Conservation (phyloP, 2,797 vertebrate genomes). For the Poecilia velifera region DNA sequence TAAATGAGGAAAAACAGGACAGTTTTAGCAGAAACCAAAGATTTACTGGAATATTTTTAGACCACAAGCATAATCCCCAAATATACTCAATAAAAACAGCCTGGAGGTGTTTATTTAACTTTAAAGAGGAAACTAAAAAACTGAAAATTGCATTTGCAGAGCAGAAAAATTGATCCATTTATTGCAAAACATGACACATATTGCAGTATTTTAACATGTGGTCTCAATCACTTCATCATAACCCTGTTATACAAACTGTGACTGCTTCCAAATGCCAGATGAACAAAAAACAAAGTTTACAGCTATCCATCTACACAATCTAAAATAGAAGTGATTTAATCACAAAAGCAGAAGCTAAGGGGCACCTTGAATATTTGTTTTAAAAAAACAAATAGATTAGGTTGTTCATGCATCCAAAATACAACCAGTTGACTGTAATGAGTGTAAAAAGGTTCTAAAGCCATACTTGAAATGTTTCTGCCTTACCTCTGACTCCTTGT, state of each 20-base stretch:
- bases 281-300: not conserved
- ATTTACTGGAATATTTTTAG: conserved; percentile 13
- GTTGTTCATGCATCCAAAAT: not conserved
- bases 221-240: not conserved
- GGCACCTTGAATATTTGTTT: not conserved
- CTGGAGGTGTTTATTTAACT: not conserved
- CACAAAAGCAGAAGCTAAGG: not conserved
- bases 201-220: not conserved
- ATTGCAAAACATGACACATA: not conserved
- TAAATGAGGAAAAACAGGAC: conserved; percentile 13
- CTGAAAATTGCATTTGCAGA: not conserved
- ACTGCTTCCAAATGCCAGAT: not conserved
- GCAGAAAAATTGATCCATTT: not conserved
- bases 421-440: not conserved
- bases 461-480: not conserved
- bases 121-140: not conserved
- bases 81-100: not conserved
- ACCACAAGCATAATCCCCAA: not conserved
- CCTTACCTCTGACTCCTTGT: conserved; percentile 97
- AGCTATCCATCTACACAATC: not conserved
- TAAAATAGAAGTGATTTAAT: not conserved
- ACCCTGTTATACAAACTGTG: not conserved
- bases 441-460: not conserved
- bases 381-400: no score
- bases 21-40: conserved; percentile 9